Percentiles rank a stretch among this genome's conserved stretches.
Conservation (phyloP, 2,888 invertebrate genomes). For the Phengaris alcon region DNA sequence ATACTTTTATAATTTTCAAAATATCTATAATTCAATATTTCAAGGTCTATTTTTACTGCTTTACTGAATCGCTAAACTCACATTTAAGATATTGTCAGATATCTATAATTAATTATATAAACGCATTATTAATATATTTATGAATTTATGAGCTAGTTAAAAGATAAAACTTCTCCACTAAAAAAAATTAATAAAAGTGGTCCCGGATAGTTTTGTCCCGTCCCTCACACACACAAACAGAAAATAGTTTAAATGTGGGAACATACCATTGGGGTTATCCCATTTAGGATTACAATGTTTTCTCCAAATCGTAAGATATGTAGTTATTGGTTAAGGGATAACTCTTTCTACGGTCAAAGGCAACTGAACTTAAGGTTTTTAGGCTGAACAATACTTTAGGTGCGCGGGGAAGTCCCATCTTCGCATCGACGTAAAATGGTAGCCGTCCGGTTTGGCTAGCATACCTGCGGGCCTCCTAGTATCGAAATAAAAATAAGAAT, state of each 20-base stretch:
- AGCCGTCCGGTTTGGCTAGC: not conserved
- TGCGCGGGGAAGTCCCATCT: not conserved
- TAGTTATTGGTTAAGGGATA: not conserved
- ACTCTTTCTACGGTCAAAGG: not conserved
- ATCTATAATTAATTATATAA: too few relatives aligned
- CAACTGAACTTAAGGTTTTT: slow-evolving; percentile 3
- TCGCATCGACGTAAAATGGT: not conserved
- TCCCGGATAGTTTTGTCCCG: too few relatives aligned
- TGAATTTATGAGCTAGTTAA: too few relatives aligned
- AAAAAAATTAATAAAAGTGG: too few relatives aligned
- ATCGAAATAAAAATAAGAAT: not conserved
- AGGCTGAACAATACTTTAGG: not conserved
- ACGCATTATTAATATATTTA: too few relatives aligned
- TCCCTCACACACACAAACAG: too few relatives aligned
- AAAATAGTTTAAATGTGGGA: too few relatives aligned
- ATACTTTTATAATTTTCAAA: not conserved
- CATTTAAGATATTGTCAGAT: too few relatives aligned
- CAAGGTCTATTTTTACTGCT: too few relatives aligned
- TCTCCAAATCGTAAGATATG: not conserved
- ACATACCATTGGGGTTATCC: too few relatives aligned
- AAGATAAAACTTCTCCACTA: too few relatives aligned
- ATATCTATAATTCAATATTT: not conserved
- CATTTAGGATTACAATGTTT: not conserved
- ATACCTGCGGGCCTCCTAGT: not conserved
- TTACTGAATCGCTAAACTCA: too few relatives aligned